Percentiles rank a stretch among this genome's conserved stretches.
Evolutionary conservation across 2,797 vertebrate species (phyloP).

Genomic region (Hirundo rustica): DNA sequence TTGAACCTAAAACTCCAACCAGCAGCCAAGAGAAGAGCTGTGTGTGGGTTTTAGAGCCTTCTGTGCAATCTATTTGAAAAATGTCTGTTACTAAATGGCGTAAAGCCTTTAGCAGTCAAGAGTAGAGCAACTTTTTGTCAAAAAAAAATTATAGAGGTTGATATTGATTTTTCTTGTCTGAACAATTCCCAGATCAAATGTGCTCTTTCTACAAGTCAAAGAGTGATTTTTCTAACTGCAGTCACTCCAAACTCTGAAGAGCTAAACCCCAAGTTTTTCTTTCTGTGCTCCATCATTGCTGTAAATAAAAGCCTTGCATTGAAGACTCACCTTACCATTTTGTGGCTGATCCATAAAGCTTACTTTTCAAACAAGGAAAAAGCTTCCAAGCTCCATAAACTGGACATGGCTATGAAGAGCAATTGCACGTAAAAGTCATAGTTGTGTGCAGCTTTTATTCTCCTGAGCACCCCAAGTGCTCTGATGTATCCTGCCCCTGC

Average conservation of each 20-base stretch:
- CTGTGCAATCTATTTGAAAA: not conserved
- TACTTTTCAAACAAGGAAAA: not conserved
- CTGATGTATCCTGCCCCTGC: not conserved
- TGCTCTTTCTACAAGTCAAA: conserved; percentile 5
- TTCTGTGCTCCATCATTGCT: not conserved
- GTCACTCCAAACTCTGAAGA: not conserved
- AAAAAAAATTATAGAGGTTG: not conserved
- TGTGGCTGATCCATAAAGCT: not conserved
- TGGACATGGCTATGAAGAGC: not conserved
- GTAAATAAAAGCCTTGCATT: not conserved
- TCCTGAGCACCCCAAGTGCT: not conserved
- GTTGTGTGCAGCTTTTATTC: not conserved
- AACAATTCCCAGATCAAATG: conserved; percentile 15
- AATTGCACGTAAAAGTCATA: not conserved
- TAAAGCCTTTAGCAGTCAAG: conserved; percentile 26
- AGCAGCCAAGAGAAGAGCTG: not conserved
- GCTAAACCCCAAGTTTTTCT: not conserved
- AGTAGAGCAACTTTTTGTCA: conserved; percentile 11
- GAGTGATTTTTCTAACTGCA: not conserved
- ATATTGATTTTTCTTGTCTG: conserved; percentile 34
- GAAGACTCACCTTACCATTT: not conserved
- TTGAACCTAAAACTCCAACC: not conserved
- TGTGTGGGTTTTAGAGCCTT: not conserved
- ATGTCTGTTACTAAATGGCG: not conserved
- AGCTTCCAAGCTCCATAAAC: not conserved